Evolutionary conservation across 2,888 invertebrate species (phyloP).

Genomic region (Macropis europaea): DNA sequence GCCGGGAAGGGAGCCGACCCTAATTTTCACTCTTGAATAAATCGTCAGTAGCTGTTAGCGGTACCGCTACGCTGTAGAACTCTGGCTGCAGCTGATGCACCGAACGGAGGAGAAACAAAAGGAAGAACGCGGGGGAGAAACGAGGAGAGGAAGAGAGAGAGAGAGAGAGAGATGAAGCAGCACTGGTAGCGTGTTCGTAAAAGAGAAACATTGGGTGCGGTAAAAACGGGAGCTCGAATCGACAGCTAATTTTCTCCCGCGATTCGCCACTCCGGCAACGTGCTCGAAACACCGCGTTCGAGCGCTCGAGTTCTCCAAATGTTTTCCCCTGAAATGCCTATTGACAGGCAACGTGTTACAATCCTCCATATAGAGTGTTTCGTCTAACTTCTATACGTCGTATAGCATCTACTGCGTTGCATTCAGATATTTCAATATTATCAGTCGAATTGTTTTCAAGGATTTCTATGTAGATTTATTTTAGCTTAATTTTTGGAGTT

Average conservation of each 20-base stretch:
- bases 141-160: not conserved
- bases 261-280: not conserved
- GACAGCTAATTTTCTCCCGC: slow-evolving; percentile 32
- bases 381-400: no score
- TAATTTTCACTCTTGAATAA: slow-evolving; percentile 56
- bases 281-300: not conserved
- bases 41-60: slow-evolving; percentile 50
- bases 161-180: slow-evolving; percentile 1
- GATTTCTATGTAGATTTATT: no score
- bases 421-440: no score
- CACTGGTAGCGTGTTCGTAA: slow-evolving; percentile 20
- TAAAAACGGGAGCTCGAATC: slow-evolving; percentile 27
- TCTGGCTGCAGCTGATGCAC: slow-evolving; percentile 43
- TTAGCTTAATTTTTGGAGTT: no score
- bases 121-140: slow-evolving; percentile 21
- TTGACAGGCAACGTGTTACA: no score
- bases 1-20: slow-evolving; percentile 31
- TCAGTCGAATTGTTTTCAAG: no score
- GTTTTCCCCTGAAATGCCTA: no score
- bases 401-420: no score
- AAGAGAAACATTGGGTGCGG: slow-evolving; percentile 34
- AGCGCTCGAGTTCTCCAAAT: not conserved
- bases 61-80: slow-evolving; percentile 42
- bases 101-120: slow-evolving; percentile 32
- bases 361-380: no score